Percentiles rank a stretch among this genome's conserved stretches.
Evolutionary conservation across 2,888 invertebrate genomes (phyloP).

Genomic region (Stegana nigrithorax): DNA sequence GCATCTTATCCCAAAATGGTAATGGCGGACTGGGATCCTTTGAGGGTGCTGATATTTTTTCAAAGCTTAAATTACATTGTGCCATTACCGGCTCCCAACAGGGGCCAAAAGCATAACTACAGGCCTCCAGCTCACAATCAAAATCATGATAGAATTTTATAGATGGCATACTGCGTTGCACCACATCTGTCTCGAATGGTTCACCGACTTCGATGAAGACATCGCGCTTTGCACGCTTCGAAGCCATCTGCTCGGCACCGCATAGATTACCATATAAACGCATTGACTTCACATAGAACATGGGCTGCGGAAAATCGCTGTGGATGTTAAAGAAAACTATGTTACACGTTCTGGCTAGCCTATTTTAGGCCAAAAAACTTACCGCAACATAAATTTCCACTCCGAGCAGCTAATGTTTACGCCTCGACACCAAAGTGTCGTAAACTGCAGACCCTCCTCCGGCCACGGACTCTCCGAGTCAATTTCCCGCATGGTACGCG

Average conservation of each 20-base stretch:
- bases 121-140: constrained; percentile 90
- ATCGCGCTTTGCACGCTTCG: constrained; percentile 71
- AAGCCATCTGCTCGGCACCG: constrained; percentile 89
- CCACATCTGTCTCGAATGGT: constrained; percentile 84
- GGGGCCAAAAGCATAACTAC: constrained; percentile 95
- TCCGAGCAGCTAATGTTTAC: constrained; percentile 84
- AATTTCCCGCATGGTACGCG: constrained; percentile 80
- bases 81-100: constrained; percentile 94
- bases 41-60: constrained; percentile 87
- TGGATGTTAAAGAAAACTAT: constrained; percentile 63
- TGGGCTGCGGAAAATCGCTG: constrained; percentile 94
- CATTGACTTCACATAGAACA: constrained; percentile 85
- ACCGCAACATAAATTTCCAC: constrained; percentile 85
- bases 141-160: constrained; percentile 98
- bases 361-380: neutral
- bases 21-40: constrained; percentile 93
- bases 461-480: constrained; percentile 94
- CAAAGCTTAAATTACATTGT: constrained; percentile 76
- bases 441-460: constrained; percentile 88
- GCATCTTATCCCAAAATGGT: constrained; percentile 97
- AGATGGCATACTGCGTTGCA: constrained; percentile 93
- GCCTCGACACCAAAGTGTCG: constrained; percentile 92
- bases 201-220: constrained; percentile 77
- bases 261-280: constrained; percentile 90
- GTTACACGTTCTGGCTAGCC: neutral